phyloP scores from a whole-genome alignment of 1,140 invertebrate species.

The Pollicipes pollicipes region DNA sequence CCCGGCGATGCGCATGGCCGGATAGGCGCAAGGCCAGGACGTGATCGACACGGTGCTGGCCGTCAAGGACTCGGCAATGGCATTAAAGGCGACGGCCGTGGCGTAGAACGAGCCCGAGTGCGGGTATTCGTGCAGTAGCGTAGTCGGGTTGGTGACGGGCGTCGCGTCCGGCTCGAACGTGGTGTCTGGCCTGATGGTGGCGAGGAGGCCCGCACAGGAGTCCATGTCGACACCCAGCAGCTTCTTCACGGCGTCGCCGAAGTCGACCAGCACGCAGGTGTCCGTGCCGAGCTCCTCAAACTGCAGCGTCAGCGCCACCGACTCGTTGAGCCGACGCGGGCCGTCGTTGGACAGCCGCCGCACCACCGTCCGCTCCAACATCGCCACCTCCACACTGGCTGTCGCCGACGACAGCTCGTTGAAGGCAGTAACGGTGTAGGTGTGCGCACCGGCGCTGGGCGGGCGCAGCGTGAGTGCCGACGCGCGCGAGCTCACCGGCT shows the following conservation, averaged over 20 bases:
- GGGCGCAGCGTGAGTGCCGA: slow-evolving; percentile 4
- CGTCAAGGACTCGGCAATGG: slow-evolving; percentile 11
- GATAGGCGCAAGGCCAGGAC: slow-evolving; percentile 6
- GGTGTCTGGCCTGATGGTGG: slow-evolving; percentile 5
- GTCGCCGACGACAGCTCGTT: slow-evolving; percentile 6
- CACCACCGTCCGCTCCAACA: slow-evolving; percentile 4
- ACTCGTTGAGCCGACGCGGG: slow-evolving; percentile 5
- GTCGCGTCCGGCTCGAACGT: background rate
- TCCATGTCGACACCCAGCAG: background rate
- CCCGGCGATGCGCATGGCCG: slow-evolving; percentile 2
- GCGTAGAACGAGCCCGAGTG: slow-evolving; percentile 6
- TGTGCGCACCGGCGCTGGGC: slow-evolving; percentile 5
- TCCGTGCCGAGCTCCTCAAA: slow-evolving; percentile 8
- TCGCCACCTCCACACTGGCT: background rate
- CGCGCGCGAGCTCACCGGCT: background rate
- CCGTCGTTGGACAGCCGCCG: slow-evolving; percentile 10
- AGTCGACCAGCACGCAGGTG: slow-evolving; percentile 9
- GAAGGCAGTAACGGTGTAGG: slow-evolving; percentile 5
- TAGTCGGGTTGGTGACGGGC: background rate
- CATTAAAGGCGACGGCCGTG: slow-evolving; percentile 6
- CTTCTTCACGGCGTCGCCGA: slow-evolving; percentile 1
- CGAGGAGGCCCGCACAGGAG: background rate
- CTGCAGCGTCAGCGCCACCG: slow-evolving; percentile 7
- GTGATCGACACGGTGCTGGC: slow-evolving; percentile 4
- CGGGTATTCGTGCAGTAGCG: background rate